Conservation (phyloP, 2,888 invertebrate species). For the Acrocera orbiculus region DNA sequence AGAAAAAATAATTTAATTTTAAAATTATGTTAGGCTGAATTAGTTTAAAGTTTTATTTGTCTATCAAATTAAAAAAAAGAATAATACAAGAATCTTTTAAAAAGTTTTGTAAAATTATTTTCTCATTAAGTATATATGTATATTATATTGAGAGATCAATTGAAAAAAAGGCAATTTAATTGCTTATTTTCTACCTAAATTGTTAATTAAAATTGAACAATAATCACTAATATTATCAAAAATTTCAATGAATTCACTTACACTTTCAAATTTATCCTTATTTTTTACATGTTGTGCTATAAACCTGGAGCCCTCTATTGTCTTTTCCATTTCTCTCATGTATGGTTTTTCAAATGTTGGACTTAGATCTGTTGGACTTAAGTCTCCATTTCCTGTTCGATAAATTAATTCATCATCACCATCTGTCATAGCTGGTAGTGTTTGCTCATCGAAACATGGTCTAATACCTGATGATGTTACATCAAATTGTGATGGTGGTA, state of each 20-base stretch:
- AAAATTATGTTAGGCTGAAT: too few relatives aligned
- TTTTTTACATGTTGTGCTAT: conserved; percentile 91
- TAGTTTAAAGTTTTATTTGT: too few relatives aligned
- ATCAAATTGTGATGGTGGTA: conserved; percentile 39
- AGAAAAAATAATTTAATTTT: too few relatives aligned
- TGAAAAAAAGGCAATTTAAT: too few relatives aligned
- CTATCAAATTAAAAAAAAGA: too few relatives aligned
- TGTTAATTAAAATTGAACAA: too few relatives aligned
- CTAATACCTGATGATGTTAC: conserved; percentile 48
- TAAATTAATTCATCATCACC: conserved; percentile 73
- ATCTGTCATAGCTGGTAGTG: conserved; percentile 52
- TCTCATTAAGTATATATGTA: too few relatives aligned
- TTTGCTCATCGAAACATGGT: conserved; percentile 45
- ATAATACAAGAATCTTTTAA: too few relatives aligned
- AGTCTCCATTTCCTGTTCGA: conserved; percentile 40
- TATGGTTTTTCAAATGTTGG: conserved; percentile 69
- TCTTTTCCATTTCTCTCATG: conserved; percentile 75
- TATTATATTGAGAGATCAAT: too few relatives aligned
- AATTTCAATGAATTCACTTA: conserved; percentile 44
- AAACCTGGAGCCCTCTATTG: conserved; percentile 80
- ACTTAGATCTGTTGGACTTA: conserved; percentile 45
- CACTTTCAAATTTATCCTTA: conserved; percentile 86
- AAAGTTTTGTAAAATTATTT: too few relatives aligned
- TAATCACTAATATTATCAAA: too few relatives aligned
- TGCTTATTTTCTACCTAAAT: too few relatives aligned